Conservation (phyloP, 2,888 invertebrate species). For the Elgonia sp. region DNA sequence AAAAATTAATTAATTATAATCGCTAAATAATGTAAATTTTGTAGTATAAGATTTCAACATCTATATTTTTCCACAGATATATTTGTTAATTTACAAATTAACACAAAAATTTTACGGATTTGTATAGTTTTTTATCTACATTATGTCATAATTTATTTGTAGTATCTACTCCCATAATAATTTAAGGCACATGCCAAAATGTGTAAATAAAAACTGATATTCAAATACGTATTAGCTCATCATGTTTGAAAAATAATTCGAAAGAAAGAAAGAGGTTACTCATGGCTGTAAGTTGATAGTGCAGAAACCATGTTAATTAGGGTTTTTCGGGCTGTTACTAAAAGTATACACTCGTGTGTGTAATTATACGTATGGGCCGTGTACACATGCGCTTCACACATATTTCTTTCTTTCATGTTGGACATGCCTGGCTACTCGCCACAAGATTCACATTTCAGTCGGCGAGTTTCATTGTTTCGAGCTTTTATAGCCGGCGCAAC, state of each 20-base stretch:
- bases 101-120: too few species aligned
- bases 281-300: constrained; percentile 37
- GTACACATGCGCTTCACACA: constrained; percentile 55
- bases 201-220: constrained; percentile 8
- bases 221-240: background rate
- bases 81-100: too few species aligned
- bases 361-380: constrained; percentile 57
- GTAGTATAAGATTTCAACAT: too few species aligned
- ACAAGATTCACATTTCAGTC: constrained; percentile 80
- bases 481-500: constrained; percentile 76
- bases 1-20: too few species aligned
- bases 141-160: too few species aligned
- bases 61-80: too few species aligned
- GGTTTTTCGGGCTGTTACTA: constrained; percentile 61
- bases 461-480: constrained; percentile 78
- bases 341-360: constrained; percentile 36
- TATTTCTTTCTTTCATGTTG: constrained; percentile 71
- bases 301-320: constrained; percentile 68
- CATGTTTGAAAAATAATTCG: constrained; percentile 34
- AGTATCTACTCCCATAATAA: too few species aligned
- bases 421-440: constrained; percentile 78
- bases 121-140: too few species aligned
- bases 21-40: too few species aligned
- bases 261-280: constrained; percentile 17
- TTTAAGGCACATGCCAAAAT: too few species aligned